A percentile compares a stretch with the other conserved stretches of the same genome.
Evolutionary conservation across 2,113 vertebrate genomes (phyloP).

Genomic region (Excalfactoria chinensis): DNA sequence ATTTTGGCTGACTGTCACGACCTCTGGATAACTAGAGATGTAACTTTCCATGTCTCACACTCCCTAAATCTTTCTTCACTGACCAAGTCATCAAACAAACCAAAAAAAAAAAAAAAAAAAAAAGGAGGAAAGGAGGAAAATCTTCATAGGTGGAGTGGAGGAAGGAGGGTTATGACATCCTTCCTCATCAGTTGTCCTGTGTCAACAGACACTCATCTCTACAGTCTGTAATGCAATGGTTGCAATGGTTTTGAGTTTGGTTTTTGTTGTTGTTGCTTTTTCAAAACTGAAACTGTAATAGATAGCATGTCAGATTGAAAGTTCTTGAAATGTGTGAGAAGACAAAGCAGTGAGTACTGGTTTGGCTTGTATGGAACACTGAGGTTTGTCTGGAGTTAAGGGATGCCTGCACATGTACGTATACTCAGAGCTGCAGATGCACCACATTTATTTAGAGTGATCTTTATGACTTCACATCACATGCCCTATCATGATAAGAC

Average conservation of each 20-base stretch:
- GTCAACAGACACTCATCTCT: not conserved
- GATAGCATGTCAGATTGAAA: not conserved
- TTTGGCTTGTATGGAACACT: slow-evolving; percentile 10
- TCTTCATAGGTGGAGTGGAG: slow-evolving; percentile 2
- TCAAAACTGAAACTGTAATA: not conserved
- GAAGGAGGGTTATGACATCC: not conserved
- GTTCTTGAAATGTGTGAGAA: not conserved
- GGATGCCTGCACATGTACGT: not conserved
- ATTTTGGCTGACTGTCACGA: slow-evolving; percentile 62
- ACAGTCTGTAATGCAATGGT: not conserved
- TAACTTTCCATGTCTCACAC: slow-evolving; percentile 66
- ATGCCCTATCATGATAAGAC: not conserved
- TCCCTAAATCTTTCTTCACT: slow-evolving; percentile 60
- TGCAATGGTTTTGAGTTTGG: not conserved
- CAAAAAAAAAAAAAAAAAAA: not conserved
- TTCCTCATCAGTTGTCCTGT: not conserved
- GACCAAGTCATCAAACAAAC: slow-evolving; percentile 26
- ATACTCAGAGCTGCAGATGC: not conserved
- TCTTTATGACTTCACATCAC: not conserved
- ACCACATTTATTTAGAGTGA: not conserved
- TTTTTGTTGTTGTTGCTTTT: not conserved
- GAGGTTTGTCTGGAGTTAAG: slow-evolving; percentile 10
- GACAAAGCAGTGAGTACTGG: not conserved
- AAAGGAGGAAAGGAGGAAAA: not conserved
- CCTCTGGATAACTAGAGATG: slow-evolving; percentile 58